Conservation (phyloP, 35 echinoderm and acorn worm genomes). For the Ophioderma brevispina region DNA sequence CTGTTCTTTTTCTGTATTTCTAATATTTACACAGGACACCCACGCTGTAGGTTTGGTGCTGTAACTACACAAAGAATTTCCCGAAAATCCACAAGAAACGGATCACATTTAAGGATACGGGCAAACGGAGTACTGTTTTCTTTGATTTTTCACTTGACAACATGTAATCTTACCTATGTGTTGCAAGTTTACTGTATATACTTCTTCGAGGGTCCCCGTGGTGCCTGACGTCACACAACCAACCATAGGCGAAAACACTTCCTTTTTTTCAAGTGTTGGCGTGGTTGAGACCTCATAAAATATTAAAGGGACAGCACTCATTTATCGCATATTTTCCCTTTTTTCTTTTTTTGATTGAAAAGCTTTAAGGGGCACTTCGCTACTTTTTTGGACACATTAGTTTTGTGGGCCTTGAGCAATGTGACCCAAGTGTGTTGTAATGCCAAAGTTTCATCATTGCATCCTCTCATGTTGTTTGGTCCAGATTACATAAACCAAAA, state of each 20-base stretch:
- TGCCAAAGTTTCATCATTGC: conserved; percentile 13
- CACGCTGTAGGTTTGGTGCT: too few species aligned
- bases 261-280: background rate
- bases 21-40: too few species aligned
- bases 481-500: background rate
- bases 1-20: too few species aligned
- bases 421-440: background rate
- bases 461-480: conserved; percentile 9
- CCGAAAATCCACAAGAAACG: too few species aligned
- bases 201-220: background rate
- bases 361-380: background rate
- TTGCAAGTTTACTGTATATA: conserved; percentile 7
- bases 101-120: too few species aligned
- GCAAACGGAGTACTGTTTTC: too few species aligned
- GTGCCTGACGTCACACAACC: background rate
- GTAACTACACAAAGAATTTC: too few species aligned
- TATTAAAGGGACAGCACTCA: background rate
- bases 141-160: background rate
- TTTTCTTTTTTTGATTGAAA: background rate
- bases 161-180: conserved; percentile 4
- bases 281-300: conserved; percentile 1
- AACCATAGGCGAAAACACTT: background rate
- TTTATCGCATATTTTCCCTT: background rate
- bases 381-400: background rate
- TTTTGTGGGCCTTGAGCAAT: background rate